Conservation (phyloP, 2,797 vertebrate genomes). For the Betta splendens region DNA sequence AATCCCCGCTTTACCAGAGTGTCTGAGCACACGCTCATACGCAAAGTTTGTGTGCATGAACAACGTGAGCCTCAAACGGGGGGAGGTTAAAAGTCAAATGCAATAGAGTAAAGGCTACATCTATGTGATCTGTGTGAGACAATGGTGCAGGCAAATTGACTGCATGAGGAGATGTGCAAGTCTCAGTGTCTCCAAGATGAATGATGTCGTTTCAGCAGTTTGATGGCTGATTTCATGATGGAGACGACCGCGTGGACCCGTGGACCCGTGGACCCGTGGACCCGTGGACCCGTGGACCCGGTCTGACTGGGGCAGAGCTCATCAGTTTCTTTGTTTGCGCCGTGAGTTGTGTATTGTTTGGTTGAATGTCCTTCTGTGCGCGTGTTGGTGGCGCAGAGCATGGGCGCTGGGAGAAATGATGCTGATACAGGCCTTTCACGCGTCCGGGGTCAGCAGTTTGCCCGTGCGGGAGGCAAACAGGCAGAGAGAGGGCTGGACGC, state of each 20-base stretch:
- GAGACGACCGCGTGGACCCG: no score
- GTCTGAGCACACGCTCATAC: conserved; percentile 8
- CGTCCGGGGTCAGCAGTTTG: conserved; percentile 80
- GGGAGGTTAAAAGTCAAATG: not conserved
- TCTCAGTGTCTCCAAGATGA: no score
- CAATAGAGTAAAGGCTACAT: not conserved
- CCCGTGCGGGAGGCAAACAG: conserved; percentile 58
- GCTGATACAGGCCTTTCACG: conserved; percentile 74
- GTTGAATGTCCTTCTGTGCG: conserved; percentile 23
- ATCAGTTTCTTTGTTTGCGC: conserved; percentile 40
- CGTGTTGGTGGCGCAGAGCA: conserved; percentile 22
- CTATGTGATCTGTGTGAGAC: conserved; percentile 1
- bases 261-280: conserved; percentile 62
- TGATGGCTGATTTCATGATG: conserved; percentile 57
- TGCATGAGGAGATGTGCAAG: no score
- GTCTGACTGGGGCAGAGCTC: conserved; percentile 65
- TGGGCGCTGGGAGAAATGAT: conserved; percentile 65
- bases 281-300: conserved; percentile 58
- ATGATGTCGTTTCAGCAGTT: conserved; percentile 53
- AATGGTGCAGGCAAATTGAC: not conserved
- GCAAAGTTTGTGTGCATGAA: not conserved
- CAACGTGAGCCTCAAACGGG: no score
- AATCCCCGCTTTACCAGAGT: conserved; percentile 12
- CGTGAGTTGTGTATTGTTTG: conserved; percentile 38
- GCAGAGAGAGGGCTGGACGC: conserved; percentile 58